phyloP scores from a whole-genome alignment of 2,797 vertebrate genomes.

The Notoglanidium macrostoma region DNA sequence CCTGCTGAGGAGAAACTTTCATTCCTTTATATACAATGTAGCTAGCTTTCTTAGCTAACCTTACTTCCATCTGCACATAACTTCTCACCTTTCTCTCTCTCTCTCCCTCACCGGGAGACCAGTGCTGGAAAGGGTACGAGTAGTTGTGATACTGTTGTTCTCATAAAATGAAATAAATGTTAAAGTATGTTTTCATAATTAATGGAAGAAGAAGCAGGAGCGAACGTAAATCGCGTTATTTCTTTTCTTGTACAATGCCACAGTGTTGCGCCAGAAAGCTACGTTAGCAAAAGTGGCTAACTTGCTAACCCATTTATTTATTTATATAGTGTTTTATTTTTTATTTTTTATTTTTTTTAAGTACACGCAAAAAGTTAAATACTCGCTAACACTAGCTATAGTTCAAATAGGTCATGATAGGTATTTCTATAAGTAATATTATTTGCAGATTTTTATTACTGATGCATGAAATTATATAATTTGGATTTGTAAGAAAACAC shows the following conservation, averaged over 20 bases:
- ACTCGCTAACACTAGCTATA: background rate
- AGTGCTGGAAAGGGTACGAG: background rate
- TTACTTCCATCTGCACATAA: background rate
- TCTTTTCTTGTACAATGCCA: background rate
- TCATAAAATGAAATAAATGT: background rate
- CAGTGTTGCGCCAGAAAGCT: background rate
- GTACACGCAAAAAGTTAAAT: background rate
- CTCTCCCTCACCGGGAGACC: background rate
- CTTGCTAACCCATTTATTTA: background rate
- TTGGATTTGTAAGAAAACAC: background rate
- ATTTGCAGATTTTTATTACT: background rate
- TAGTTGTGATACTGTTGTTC: background rate
- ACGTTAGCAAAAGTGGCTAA: background rate
- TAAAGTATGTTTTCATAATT: background rate
- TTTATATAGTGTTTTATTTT: background rate
- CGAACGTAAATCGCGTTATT: background rate
- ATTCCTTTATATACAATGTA: background rate
- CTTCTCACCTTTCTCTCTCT: too few species aligned
- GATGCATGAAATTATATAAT: background rate
- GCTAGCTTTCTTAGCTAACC: constrained; percentile 25
- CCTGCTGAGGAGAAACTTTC: constrained; percentile 14
- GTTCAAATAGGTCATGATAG: background rate
- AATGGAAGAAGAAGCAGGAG: background rate
- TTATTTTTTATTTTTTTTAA: background rate
- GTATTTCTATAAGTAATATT: background rate